phyloP scores from a whole-genome alignment of 2,888 invertebrate species.

The Drosophila setosimentum region DNA sequence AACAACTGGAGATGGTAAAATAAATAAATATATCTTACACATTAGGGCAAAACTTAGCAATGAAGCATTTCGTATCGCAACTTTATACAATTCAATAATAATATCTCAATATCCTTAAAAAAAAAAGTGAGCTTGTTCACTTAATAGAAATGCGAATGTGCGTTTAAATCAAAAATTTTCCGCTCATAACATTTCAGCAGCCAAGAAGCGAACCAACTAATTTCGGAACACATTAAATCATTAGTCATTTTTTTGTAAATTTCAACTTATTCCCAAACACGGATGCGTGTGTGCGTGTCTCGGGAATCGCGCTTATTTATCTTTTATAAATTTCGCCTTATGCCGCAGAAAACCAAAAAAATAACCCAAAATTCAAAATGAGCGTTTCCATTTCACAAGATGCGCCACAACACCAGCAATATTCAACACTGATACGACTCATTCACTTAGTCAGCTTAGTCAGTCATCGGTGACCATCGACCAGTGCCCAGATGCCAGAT shows the following conservation, averaged over 20 bases:
- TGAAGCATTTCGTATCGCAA: background rate
- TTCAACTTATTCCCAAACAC: slow-evolving; percentile 54
- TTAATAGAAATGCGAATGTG: slow-evolving; percentile 3
- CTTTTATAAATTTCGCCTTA: slow-evolving; percentile 61
- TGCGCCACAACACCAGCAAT: slow-evolving; percentile 45
- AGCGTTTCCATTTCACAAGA: slow-evolving; percentile 43
- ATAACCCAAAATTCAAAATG: slow-evolving; percentile 6
- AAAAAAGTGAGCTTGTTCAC: background rate
- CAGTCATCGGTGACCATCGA: slow-evolving; percentile 15
- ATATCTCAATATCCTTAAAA: background rate
- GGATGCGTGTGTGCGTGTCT: slow-evolving; percentile 34
- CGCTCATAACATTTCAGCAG: background rate
- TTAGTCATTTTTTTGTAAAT: slow-evolving; percentile 73
- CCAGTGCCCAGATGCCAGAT: slow-evolving; percentile 23
- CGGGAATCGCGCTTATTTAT: slow-evolving; percentile 72
- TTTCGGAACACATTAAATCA: slow-evolving; percentile 64
- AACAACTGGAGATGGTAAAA: background rate
- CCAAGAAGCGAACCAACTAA: slow-evolving; percentile 34
- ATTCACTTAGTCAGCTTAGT: slow-evolving; percentile 71
- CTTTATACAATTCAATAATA: background rate
- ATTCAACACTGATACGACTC: slow-evolving; percentile 59
- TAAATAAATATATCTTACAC: background rate
- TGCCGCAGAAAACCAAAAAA: slow-evolving; percentile 24
- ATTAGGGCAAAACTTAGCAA: background rate
- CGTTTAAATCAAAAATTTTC: slow-evolving; percentile 1